phyloP scores from a whole-genome alignment of 1,140 invertebrate species.

The Drosophila guanche region DNA sequence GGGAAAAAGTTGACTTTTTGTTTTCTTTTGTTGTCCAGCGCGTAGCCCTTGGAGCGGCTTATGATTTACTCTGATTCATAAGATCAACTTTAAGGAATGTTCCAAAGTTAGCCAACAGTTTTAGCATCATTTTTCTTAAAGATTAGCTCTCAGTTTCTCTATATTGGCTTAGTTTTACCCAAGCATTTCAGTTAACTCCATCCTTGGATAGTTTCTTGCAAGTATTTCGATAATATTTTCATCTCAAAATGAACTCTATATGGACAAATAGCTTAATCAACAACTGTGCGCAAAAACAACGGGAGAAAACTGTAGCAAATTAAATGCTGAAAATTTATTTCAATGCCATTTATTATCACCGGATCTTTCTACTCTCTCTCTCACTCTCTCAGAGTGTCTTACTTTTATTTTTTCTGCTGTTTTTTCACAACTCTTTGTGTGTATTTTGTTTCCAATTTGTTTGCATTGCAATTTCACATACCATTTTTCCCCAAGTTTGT shows the following conservation, averaged over 20 bases:
- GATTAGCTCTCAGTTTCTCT: slow-evolving; percentile 7
- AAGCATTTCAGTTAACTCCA: neutral
- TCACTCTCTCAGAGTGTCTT: neutral
- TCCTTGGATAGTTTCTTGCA: neutral
- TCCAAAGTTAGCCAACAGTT: slow-evolving; percentile 19
- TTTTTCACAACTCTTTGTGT: neutral
- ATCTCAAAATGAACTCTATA: no score
- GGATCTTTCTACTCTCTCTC: slow-evolving; percentile 15
- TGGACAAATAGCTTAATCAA: slow-evolving; percentile 9
- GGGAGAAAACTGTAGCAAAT: slow-evolving; percentile 18
- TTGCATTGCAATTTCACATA: slow-evolving; percentile 36
- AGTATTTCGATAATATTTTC: slow-evolving; percentile 32
- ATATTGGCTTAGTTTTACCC: slow-evolving; percentile 33
- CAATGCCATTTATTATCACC: slow-evolving; percentile 21
- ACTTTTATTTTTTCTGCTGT: neutral
- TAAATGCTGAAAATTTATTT: slow-evolving; percentile 41
- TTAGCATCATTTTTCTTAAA: neutral
- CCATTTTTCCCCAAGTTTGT: slow-evolving; percentile 29
- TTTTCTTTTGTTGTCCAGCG: slow-evolving; percentile 10
- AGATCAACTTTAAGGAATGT: slow-evolving; percentile 43
- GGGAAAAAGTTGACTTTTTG: slow-evolving; percentile 28
- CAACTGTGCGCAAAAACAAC: slow-evolving; percentile 11
- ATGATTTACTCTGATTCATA: slow-evolving; percentile 36
- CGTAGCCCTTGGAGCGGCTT: slow-evolving; percentile 24
- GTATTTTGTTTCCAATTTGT: slow-evolving; percentile 52